A percentile compares a stretch with the other conserved stretches of the same genome.
phyloP scores from a whole-genome alignment of 1,140 invertebrate species.

The Phortica variegata region DNA sequence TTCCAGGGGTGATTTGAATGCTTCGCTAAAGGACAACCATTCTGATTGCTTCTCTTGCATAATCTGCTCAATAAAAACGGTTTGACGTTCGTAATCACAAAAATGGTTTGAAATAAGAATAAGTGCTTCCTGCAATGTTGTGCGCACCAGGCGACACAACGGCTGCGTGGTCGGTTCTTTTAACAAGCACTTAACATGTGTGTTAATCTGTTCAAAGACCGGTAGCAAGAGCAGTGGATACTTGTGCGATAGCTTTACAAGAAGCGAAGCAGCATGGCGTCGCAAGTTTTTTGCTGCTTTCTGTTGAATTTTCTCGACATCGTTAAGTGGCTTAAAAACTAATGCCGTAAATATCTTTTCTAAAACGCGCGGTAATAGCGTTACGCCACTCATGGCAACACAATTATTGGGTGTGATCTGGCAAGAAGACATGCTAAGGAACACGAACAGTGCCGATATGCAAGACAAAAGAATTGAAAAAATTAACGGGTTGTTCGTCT shows the following conservation, averaged over 20 bases:
- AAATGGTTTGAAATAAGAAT: constrained; percentile 86
- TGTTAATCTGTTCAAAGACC: constrained; percentile 82
- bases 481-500: constrained; percentile 75
- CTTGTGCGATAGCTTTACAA: constrained; percentile 86
- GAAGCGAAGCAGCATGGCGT: constrained; percentile 81
- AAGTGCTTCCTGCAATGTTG: constrained; percentile 76
- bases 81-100: constrained; percentile 83
- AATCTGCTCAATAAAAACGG: constrained; percentile 78
- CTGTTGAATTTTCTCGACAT: constrained; percentile 53
- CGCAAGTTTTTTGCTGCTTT: constrained; percentile 78
- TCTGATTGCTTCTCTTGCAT: constrained; percentile 64
- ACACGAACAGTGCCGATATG: constrained; percentile 87
- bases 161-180: constrained; percentile 60
- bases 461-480: constrained; percentile 81
- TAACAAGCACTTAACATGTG: constrained; percentile 69
- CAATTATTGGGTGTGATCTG: constrained; percentile 67
- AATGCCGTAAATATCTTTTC: constrained; percentile 85
- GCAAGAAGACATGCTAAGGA: constrained; percentile 81
- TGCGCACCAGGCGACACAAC: constrained; percentile 81
- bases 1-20: constrained; percentile 65
- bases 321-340: constrained; percentile 68
- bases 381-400: constrained; percentile 68
- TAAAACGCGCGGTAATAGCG: constrained; percentile 73
- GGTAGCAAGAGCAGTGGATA: constrained; percentile 81
- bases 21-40: constrained; percentile 65